Base-by-base conservation (phyloP, 2,797 vertebrate species). In the Urocyon cinereoargenteus region DNA sequence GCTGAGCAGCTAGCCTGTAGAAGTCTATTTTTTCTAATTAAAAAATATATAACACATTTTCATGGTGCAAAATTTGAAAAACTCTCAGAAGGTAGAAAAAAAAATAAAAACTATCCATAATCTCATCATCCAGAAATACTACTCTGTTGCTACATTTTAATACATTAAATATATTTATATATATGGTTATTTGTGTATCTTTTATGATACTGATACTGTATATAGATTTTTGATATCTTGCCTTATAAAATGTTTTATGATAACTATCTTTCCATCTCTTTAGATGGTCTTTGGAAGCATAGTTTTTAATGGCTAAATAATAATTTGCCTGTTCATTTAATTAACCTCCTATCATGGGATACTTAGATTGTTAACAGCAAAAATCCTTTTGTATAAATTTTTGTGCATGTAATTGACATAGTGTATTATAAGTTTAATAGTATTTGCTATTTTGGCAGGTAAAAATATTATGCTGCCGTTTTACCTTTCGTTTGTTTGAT, bases 1-100 rank as follows among this genome's bases (percentile, higher is more conserved):
- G 49, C 59, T 53, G 26, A 96, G 22, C 19, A 68, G 59, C 57
- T 81, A 24, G 45, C 9, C 28, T 45, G 28, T 9, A 36, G 64
- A 19, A 13, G 55, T 83, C 93, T 91, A 51, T 26, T 49, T 96
- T 94, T 86, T 82, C 36, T 28, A 86, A 89, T 88, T 94, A 85
- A 55, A 88, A 95, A n/a, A 91, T 77, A 66, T 6, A n/a, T 6
- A 49, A 40, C 13, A 86, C 6, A 81, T 81, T 86, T 93, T 92
- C 28, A 79, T 40, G 4, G 5, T 36, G 40, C 16, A 89, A 28
- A 86, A 78, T 53, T 79, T 81, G 53, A 94, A 96, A 72, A 91
- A 61, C 13, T n/a, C 2, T 55, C 12, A 75, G 6, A 55, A 75
- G 10, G 24, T 70, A 85, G 61, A 49, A 79, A 64, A 24, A 24